A percentile compares a stretch with the other conserved stretches of the same genome.
Conservation (phyloP, 2,888 invertebrate species). For the Prosopocoilus inquinatus region DNA sequence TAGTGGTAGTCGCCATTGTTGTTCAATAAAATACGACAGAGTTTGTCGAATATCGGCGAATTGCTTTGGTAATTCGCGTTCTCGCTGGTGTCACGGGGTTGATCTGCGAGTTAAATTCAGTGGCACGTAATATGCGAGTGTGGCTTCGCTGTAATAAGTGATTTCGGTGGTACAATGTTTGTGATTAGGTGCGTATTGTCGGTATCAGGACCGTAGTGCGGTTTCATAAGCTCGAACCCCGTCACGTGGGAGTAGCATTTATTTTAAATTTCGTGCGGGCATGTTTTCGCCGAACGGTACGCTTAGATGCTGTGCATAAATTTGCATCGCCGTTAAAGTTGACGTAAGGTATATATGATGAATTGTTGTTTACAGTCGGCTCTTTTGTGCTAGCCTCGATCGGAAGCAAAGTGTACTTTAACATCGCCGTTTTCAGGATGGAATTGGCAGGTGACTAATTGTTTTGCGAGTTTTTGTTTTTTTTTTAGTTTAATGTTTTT, state of each 20-base stretch:
- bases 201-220: conserved; percentile 36
- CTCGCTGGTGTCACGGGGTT: not conserved
- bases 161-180: conserved; percentile 50
- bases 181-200: conserved; percentile 42
- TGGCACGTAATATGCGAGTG: conserved; percentile 28
- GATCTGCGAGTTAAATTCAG: conserved; percentile 12
- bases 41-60: conserved; percentile 22
- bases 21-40: conserved; percentile 42
- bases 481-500: conserved; percentile 16
- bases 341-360: not conserved
- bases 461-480: conserved; percentile 3
- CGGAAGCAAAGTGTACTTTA: not conserved
- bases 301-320: not conserved
- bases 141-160: conserved; percentile 38
- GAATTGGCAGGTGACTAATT: conserved; percentile 44
- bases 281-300: not conserved
- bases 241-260: conserved; percentile 32
- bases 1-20: conserved; percentile 51
- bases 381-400: not conserved
- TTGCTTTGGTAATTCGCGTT: conserved; percentile 4
- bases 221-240: conserved; percentile 42
- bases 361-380: conserved; percentile 1
- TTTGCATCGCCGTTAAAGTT: not conserved
- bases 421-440: conserved; percentile 29
- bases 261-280: conserved; percentile 16